A percentile compares a stretch with the other conserved stretches of the same genome.
These are phyloP conservation scores for Crocodylus rhombifer DNA, from an alignment of 2,797 vertebrate genomes.

Conservation along the genomic window DNA sequence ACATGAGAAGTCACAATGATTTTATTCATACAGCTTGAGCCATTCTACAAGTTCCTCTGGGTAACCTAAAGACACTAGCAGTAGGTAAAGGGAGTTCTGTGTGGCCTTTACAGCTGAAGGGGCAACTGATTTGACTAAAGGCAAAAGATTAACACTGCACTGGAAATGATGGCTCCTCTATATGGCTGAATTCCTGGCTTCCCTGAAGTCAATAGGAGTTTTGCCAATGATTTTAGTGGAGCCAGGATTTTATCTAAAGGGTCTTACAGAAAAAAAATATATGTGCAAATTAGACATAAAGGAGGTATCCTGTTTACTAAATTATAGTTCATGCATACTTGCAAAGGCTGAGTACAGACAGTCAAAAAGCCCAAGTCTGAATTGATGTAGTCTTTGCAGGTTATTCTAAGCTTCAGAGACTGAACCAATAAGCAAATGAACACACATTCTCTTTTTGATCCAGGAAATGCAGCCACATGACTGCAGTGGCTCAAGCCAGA, in stretches of 20 bases:
- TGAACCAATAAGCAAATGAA: no score
- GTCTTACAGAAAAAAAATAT: no score
- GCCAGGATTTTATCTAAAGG: not conserved
- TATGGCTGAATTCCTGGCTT: not conserved
- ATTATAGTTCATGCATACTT: no score
- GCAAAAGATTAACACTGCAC: not conserved
- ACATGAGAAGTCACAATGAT: not conserved
- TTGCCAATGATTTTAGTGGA: not conserved
- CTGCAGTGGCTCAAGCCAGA: no score
- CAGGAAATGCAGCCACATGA: no score
- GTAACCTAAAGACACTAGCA: not conserved
- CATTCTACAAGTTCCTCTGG: not conserved
- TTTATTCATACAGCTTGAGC: not conserved
- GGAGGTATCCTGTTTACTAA: no score
- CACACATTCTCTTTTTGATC: no score
- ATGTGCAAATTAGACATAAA: no score
- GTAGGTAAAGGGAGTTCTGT: not conserved
- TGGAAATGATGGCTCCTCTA: slow-evolving; percentile 9
- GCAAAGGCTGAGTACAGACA: no score
- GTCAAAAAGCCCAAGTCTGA: no score
- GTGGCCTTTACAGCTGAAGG: not conserved
- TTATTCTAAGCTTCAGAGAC: no score
- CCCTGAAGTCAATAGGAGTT: not conserved
- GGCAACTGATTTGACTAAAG: not conserved
- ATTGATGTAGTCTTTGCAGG: no score